Conservation (phyloP, 2,797 vertebrate genomes). For the Muraenolepis orangiensis region DNA sequence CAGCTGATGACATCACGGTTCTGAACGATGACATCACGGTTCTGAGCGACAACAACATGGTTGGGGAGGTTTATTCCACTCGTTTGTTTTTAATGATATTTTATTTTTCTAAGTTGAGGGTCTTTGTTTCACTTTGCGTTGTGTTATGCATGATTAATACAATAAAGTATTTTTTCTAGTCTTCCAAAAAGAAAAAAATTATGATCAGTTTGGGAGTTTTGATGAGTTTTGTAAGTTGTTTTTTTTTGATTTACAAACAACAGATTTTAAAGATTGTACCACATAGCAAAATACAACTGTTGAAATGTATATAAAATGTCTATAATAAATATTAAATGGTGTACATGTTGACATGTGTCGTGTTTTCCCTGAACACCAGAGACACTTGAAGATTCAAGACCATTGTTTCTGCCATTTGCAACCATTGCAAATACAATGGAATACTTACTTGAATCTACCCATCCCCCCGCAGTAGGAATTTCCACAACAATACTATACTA, state of each 20-base stretch:
- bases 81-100: slow-evolving; percentile 35
- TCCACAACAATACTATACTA: too few species aligned
- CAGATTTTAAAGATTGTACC: slow-evolving; percentile 98
- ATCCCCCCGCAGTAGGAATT: too few species aligned
- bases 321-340: slow-evolving; percentile 99
- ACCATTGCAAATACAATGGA: too few species aligned
- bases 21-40: not conserved
- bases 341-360: slow-evolving; percentile 84
- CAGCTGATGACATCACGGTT: not conserved
- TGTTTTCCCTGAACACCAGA: not conserved
- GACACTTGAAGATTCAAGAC: too few species aligned
- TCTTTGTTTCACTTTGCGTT: slow-evolving; percentile 70
- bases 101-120: slow-evolving; percentile 52
- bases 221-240: slow-evolving; percentile 94
- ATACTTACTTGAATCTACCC: too few species aligned
- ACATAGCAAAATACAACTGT: slow-evolving; percentile 90
- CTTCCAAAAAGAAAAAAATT: slow-evolving; percentile 86
- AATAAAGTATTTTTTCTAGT: slow-evolving; percentile 99
- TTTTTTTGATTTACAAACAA: slow-evolving; percentile 91
- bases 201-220: slow-evolving; percentile 93
- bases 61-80: slow-evolving; percentile 41
- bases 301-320: slow-evolving; percentile 99
- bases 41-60: not conserved
- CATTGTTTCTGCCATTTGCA: too few species aligned
- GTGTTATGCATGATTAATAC: slow-evolving; percentile 96